Percentiles rank a stretch among this genome's conserved stretches.
phyloP scores from a whole-genome alignment of 1,140 invertebrate species.

The Dreissena polymorpha region DNA sequence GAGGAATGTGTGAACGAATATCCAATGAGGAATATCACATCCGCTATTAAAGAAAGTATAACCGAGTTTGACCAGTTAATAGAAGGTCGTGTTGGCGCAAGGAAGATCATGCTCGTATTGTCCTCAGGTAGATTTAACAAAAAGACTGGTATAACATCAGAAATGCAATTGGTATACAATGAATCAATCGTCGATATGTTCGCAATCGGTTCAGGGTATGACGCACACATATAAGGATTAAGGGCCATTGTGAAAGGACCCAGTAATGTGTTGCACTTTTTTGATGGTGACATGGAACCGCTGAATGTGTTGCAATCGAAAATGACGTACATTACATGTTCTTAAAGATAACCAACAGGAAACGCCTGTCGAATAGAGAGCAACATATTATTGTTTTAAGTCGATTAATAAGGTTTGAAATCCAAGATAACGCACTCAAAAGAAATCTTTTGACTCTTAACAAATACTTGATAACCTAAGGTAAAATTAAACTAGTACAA shows the following conservation, averaged over 20 bases:
- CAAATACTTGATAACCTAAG: too few species aligned
- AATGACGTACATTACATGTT: neutral
- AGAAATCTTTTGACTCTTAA: too few species aligned
- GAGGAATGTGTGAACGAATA: neutral
- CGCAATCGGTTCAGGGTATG: slow-evolving; percentile 11
- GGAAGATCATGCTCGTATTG: slow-evolving; percentile 6
- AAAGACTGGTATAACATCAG: neutral
- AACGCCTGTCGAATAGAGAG: too few species aligned
- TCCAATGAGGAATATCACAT: slow-evolving; percentile 1
- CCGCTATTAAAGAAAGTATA: neutral
- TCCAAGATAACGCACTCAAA: too few species aligned
- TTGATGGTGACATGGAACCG: neutral
- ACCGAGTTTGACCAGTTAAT: neutral
- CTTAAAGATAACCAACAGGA: too few species aligned
- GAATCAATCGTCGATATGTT: neutral
- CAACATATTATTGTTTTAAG: too few species aligned
- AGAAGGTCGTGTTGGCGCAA: slow-evolving; percentile 1
- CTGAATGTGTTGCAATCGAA: neutral
- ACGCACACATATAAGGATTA: slow-evolving; percentile 9
- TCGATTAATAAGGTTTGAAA: too few species aligned
- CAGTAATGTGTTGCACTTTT: slow-evolving; percentile 5
- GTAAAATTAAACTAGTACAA: too few species aligned
- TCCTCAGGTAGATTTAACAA: neutral
- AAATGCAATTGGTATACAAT: neutral
- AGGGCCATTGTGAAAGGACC: slow-evolving; percentile 2